A percentile compares a stretch with the other conserved stretches of the same genome.
These are phyloP conservation scores for Hydrozoanthus tunicans DNA, from an alignment of 64 coral and sea anemone species.

Conservation along the genomic window DNA sequence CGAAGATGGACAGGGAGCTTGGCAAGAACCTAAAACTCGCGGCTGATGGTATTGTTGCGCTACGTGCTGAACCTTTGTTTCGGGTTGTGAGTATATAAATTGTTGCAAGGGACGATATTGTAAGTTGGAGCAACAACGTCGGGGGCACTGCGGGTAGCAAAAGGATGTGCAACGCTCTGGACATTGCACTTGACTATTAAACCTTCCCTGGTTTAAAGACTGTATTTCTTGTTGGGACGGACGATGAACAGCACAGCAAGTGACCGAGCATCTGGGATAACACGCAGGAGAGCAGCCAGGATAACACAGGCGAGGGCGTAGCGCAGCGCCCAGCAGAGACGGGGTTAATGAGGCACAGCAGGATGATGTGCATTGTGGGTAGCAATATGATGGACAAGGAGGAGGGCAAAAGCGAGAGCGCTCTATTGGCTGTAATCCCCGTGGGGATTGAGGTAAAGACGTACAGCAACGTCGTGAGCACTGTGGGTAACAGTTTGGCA, in stretches of 20 bases:
- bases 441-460: neutral
- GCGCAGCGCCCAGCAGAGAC: too few relatives aligned
- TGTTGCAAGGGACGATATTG: neutral
- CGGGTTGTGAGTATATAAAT: neutral
- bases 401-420: neutral
- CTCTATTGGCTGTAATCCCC: too few relatives aligned
- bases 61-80: neutral
- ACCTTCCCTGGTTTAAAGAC: too few relatives aligned
- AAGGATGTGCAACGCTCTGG: neutral
- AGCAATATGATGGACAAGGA: neutral
- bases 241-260: too few relatives aligned
- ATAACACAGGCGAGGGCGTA: too few relatives aligned
- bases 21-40: constrained; percentile 3
- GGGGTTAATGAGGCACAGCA: neutral
- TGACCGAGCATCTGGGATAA: too few relatives aligned
- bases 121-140: neutral
- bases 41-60: neutral
- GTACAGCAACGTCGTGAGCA: constrained; percentile 53
- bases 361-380: neutral
- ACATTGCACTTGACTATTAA: neutral
- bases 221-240: too few relatives aligned
- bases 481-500: constrained; percentile 21
- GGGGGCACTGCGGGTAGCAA: constrained; percentile 45
- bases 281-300: too few relatives aligned
- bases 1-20: neutral